Evolutionary conservation across 2,113 vertebrate species (phyloP).

Genomic region (Onychostruthus taczanowskii): DNA sequence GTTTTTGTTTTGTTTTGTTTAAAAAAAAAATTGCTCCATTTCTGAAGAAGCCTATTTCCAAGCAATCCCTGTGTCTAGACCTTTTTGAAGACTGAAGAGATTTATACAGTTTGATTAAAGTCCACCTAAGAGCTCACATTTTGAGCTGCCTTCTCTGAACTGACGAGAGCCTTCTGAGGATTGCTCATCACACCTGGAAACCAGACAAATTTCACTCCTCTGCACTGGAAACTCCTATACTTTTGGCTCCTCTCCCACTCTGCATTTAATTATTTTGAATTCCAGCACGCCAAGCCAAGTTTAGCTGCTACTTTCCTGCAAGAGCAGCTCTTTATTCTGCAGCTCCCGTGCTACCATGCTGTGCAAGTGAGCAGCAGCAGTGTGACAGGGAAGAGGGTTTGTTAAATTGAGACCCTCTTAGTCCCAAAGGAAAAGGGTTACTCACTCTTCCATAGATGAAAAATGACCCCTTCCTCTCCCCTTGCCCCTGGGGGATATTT

Average conservation of each 20-base stretch:
- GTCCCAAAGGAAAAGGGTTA: constrained; percentile 50
- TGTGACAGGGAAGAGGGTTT: constrained; percentile 1
- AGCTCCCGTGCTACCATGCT: neutral
- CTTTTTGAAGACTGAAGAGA: neutral
- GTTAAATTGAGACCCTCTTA: constrained; percentile 40
- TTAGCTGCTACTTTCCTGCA: constrained; percentile 41
- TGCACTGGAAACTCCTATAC: constrained; percentile 38
- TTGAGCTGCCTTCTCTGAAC: constrained; percentile 15
- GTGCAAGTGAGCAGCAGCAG: constrained; percentile 30
- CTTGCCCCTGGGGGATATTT: constrained; percentile 36
- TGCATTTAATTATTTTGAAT: constrained; percentile 61
- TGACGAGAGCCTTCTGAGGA: neutral
- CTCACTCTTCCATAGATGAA: constrained; percentile 55
- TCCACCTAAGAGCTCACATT: neutral
- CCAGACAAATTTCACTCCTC: constrained; percentile 55
- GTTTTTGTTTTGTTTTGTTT: neutral
- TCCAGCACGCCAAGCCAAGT: constrained; percentile 9
- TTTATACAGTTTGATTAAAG: neutral
- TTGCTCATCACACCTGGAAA: constrained; percentile 51
- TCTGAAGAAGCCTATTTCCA: neutral
- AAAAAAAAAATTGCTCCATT: neutral
- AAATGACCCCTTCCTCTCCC: constrained; percentile 45
- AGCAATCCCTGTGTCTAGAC: neutral
- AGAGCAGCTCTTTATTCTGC: neutral
- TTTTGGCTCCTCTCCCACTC: constrained; percentile 47